phyloP scores from a whole-genome alignment of 2,888 invertebrate genomes.

The Cataglyphis altisquamis region DNA sequence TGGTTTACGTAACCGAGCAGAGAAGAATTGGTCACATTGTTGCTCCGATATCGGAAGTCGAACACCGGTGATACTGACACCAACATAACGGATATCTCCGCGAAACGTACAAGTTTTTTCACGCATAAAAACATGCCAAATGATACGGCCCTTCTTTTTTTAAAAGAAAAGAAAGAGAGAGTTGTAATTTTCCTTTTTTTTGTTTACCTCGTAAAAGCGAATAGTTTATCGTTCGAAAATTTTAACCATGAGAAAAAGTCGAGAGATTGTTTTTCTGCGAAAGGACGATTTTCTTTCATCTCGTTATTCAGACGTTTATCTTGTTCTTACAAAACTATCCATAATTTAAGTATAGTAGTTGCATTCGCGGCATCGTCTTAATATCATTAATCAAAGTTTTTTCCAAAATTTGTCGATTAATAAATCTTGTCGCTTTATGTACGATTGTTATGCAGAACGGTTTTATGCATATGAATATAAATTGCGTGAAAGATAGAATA shows the following conservation, averaged over 20 bases:
- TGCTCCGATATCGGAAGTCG: constrained; percentile 46
- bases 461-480: neutral
- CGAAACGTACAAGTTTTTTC: neutral
- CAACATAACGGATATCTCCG: constrained; percentile 32
- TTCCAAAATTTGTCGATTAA: neutral
- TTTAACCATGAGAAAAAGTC: constrained; percentile 2
- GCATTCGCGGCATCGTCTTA: neutral
- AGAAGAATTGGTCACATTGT: constrained; percentile 57
- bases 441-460: neutral
- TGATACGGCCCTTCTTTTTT: neutral
- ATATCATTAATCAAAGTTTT: neutral
- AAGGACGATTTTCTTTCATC: neutral
- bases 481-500: neutral
- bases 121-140: constrained; percentile 24
- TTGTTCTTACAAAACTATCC: neutral
- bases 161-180: neutral
- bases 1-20: constrained; percentile 58
- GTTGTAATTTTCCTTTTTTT: neutral
- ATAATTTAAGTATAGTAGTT: neutral
- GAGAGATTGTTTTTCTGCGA: neutral
- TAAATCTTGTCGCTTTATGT: neutral
- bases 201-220: constrained; percentile 4
- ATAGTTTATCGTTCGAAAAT: constrained; percentile 3
- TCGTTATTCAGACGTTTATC: neutral
- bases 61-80: constrained; percentile 48